Evolutionary conservation across 1,140 invertebrate species (phyloP).

Genomic region (Drosophila littoralis): DNA sequence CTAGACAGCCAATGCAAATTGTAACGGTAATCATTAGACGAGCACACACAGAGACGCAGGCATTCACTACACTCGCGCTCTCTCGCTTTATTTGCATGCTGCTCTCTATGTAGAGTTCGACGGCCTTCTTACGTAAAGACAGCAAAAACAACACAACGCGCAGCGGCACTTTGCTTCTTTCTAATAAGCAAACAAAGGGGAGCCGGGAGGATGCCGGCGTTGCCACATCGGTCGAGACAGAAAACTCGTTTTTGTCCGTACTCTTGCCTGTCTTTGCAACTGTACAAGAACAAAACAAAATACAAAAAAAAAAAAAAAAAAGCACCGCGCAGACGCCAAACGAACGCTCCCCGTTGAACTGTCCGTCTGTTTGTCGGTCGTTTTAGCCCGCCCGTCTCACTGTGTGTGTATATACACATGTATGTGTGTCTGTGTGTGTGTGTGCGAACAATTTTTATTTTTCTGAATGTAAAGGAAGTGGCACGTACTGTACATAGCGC

Average conservation of each 20-base stretch:
- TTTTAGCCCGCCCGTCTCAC: slow-evolving; percentile 29
- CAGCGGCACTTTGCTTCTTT: slow-evolving; percentile 73
- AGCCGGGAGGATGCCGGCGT: slow-evolving; percentile 42
- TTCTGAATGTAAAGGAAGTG: slow-evolving; percentile 83
- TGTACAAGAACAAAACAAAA: slow-evolving; percentile 76
- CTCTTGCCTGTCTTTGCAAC: slow-evolving; percentile 68
- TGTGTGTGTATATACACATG: neutral
- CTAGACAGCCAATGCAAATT: slow-evolving; percentile 77
- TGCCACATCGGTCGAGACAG: slow-evolving; percentile 63
- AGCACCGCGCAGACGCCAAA: slow-evolving; percentile 75
- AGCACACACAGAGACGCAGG: slow-evolving; percentile 31
- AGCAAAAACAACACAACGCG: slow-evolving; percentile 47
- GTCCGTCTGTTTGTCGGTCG: slow-evolving; percentile 39
- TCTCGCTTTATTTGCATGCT: slow-evolving; percentile 59
- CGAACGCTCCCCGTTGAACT: slow-evolving; percentile 44
- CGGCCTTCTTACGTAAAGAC: slow-evolving; percentile 81
- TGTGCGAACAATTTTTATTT: slow-evolving; percentile 75
- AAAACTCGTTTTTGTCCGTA: slow-evolving; percentile 70
- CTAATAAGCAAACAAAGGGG: slow-evolving; percentile 66
- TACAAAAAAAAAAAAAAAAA: slow-evolving; percentile 43
- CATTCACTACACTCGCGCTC: slow-evolving; percentile 23
- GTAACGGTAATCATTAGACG: slow-evolving; percentile 78
- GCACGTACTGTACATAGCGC: slow-evolving; percentile 78
- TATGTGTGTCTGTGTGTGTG: slow-evolving; percentile 12
- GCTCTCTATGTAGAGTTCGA: slow-evolving; percentile 72